Evolutionary conservation across 2,888 invertebrate species (phyloP).

Genomic region (Neria commutata): DNA sequence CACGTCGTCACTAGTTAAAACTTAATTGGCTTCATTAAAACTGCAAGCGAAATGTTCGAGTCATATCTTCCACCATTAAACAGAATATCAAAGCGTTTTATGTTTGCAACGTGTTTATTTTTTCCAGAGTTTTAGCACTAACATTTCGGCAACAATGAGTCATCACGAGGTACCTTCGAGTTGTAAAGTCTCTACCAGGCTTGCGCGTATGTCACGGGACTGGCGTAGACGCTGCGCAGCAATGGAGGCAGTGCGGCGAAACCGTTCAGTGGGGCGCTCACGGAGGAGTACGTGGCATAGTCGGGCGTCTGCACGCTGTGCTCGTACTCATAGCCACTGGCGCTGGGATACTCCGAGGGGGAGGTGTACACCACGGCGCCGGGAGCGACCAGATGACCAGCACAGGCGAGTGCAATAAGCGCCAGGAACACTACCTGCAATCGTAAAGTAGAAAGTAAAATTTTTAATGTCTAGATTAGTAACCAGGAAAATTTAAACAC

Average conservation of each 20-base stretch:
- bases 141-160: no score
- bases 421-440: slow-evolving; percentile 44
- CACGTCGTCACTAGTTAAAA: no score
- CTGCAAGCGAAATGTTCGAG: no score
- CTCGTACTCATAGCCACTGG: slow-evolving; percentile 41
- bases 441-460: no score
- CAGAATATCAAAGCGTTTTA: no score
- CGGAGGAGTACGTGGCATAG: slow-evolving; percentile 56
- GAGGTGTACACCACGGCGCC: slow-evolving; percentile 30
- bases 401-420: slow-evolving; percentile 34
- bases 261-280: slow-evolving; percentile 55
- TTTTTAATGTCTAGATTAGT: no score
- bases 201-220: slow-evolving; percentile 30
- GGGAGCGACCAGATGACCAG: slow-evolving; percentile 23
- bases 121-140: no score
- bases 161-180: not conserved
- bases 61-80: no score
- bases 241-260: slow-evolving; percentile 30
- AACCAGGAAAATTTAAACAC: slow-evolving; percentile 2
- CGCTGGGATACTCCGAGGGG: slow-evolving; percentile 23
- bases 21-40: no score
- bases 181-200: not conserved
- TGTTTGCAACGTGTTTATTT: no score
- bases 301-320: slow-evolving; percentile 40
- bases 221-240: slow-evolving; percentile 29